Evolutionary conservation across 2,113 vertebrate species (phyloP).

Genomic region (Myotis yumanensis): DNA sequence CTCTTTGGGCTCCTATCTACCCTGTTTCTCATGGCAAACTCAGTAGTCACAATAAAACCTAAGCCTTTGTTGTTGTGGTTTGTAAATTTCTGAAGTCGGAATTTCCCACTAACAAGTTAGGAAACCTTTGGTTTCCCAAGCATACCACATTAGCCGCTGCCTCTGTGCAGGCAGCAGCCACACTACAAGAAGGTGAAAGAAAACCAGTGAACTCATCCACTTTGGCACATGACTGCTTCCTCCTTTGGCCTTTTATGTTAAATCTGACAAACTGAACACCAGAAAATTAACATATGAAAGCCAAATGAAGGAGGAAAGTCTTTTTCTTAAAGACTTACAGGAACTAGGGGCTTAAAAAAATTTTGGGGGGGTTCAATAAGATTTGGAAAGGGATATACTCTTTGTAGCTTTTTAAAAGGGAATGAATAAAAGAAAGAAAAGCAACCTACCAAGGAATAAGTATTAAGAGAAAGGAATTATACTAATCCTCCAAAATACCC

Average conservation of each 20-base stretch:
- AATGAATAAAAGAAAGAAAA: constrained; percentile 47
- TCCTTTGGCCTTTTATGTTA: constrained; percentile 47
- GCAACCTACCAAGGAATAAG: constrained; percentile 5
- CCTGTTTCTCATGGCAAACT: constrained; percentile 47
- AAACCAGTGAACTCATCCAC: constrained; percentile 16
- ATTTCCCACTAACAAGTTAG: constrained; percentile 56
- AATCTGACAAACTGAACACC: constrained; percentile 40
- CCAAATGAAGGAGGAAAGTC: background rate
- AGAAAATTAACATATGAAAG: constrained; percentile 14
- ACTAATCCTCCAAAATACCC: constrained; percentile 50
- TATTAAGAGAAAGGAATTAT: constrained; percentile 42
- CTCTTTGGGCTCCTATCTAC: background rate
- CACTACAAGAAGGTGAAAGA: constrained; percentile 37
- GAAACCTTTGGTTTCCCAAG: constrained; percentile 71
- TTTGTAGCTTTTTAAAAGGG: constrained; percentile 9
- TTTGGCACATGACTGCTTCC: background rate
- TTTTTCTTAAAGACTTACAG: constrained; percentile 16
- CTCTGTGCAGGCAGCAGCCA: constrained; percentile 56
- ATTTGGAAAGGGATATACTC: constrained; percentile 40
- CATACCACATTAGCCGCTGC: constrained; percentile 60
- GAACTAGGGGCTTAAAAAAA: background rate
- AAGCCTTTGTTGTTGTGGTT: constrained; percentile 71
- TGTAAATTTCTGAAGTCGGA: constrained; percentile 67
- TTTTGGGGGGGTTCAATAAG: background rate
- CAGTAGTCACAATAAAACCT: constrained; percentile 55